A percentile compares a stretch with the other conserved stretches of the same genome.
phyloP scores from a whole-genome alignment of 1,140 invertebrate species.

The Saccostrea glomerata region DNA sequence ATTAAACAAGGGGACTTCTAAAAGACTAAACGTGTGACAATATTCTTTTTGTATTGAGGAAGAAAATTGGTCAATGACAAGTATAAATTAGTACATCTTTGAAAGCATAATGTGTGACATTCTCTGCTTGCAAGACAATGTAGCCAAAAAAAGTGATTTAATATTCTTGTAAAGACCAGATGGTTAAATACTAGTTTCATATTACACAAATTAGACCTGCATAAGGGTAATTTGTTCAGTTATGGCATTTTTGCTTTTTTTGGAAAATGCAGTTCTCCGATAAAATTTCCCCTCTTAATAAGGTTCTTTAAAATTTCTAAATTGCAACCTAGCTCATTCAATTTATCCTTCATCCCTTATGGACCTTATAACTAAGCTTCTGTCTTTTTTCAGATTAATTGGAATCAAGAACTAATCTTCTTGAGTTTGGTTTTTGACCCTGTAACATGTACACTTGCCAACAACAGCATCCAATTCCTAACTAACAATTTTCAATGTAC shows the following conservation, averaged over 20 bases:
- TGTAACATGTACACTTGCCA: background rate
- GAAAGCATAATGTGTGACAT: background rate
- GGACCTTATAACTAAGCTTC: background rate
- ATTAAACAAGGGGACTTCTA: background rate
- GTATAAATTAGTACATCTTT: background rate
- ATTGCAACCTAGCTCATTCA: background rate
- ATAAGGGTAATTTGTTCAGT: conserved; percentile 18
- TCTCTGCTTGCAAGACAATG: background rate
- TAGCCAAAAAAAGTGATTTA: background rate
- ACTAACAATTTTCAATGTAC: background rate
- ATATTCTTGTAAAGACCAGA: background rate
- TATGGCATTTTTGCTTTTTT: background rate
- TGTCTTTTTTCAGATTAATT: background rate
- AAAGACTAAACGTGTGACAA: background rate
- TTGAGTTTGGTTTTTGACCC: background rate
- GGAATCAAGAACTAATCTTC: background rate
- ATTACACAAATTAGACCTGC: background rate
- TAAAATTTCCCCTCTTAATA: conserved; percentile 12
- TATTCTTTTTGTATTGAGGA: background rate
- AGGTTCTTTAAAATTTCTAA: background rate
- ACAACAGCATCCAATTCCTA: background rate
- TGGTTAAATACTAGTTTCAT: conserved; percentile 32
- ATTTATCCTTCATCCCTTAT: background rate
- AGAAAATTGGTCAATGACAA: background rate
- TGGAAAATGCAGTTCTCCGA: background rate